Base-by-base conservation (phyloP, 2,113 vertebrate species). In the Cyanistes caeruleus region DNA sequence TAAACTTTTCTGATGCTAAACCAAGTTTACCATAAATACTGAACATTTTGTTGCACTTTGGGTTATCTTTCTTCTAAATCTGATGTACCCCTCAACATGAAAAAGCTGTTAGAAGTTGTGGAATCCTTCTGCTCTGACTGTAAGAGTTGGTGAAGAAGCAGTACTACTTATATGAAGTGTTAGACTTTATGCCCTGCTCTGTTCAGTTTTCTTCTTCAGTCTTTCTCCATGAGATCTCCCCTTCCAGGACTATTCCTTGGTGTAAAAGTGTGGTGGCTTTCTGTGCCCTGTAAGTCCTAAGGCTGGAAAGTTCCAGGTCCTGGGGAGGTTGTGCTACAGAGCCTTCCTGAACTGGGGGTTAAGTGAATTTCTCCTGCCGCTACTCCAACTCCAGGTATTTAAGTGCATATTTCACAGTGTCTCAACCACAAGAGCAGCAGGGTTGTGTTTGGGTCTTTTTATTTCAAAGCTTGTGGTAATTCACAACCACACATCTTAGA, bases 391-490 rank as follows among this genome's bases (percentile, higher is more conserved):
- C 44, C 69, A 79, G 58, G 78, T 91, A 85, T 77, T 90, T 63
- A 80, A 92, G 67, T 53, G 69, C 60, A 5, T 39, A n/a, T 93
- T 92, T 90, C 2, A 1, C 68, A 21, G 22, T 27, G 64, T 79
- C 83, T 96, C 41, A 25, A 93, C 65, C 90, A 84, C 88, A 86
- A 68, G 31, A 92, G 60, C 52, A 90, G 73, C 64, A 90, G 65
- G 41, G 23, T 22, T 84, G 46, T 31, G 28, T 70, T 24, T 27
- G 41, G 23, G 8, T 63, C 72, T 16, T 33, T 22, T 52, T 63
- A 70, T 84, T 92, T 52, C 69, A 77, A 89, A 70, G 67, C 30
- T 65, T 90, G 72, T 84, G 74, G 87, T 96, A 69, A 89, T 87
- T 96, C 80, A 90, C 76, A 82, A 84, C 60, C 86, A 79, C 79